These are phyloP conservation scores for Drosophila meridionalis DNA, from an alignment of 2,888 invertebrate genomes.

Conservation along the genomic window DNA sequence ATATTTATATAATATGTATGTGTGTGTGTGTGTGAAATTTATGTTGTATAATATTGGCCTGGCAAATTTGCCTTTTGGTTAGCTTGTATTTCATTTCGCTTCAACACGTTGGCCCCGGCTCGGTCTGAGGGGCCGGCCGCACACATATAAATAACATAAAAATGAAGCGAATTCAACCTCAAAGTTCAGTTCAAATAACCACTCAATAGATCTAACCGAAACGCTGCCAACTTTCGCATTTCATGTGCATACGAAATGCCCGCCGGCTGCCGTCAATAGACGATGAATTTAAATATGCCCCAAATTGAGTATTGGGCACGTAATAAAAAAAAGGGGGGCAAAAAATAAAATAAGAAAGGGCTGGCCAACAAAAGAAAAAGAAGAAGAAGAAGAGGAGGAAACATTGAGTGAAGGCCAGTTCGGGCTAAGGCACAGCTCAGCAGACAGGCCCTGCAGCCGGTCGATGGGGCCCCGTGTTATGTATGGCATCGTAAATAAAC, in stretches of 20 bases:
- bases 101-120: conserved; percentile 56
- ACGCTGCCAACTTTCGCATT: conserved; percentile 50
- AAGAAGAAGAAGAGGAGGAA: neutral
- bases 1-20: neutral
- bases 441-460: conserved; percentile 26
- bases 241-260: conserved; percentile 78
- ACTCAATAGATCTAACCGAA: conserved; percentile 73
- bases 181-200: conserved; percentile 80
- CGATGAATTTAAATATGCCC: conserved; percentile 81
- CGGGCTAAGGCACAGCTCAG: conserved; percentile 23
- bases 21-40: conserved; percentile 62
- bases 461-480: conserved; percentile 57
- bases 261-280: conserved; percentile 75
- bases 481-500: conserved; percentile 80
- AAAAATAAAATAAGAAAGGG: conserved; percentile 14
- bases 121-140: conserved; percentile 8
- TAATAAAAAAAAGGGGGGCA: conserved; percentile 59
- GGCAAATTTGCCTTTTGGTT: conserved; percentile 49
- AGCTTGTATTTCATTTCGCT: conserved; percentile 41
- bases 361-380: neutral
- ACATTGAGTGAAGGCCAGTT: conserved; percentile 12
- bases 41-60: conserved; percentile 55
- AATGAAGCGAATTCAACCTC: conserved; percentile 80
- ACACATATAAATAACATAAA: conserved; percentile 73
- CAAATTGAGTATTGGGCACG: conserved; percentile 81